Base-by-base conservation (phyloP, 1,140 invertebrate species). In the Alviniconcha marisindica region DNA sequence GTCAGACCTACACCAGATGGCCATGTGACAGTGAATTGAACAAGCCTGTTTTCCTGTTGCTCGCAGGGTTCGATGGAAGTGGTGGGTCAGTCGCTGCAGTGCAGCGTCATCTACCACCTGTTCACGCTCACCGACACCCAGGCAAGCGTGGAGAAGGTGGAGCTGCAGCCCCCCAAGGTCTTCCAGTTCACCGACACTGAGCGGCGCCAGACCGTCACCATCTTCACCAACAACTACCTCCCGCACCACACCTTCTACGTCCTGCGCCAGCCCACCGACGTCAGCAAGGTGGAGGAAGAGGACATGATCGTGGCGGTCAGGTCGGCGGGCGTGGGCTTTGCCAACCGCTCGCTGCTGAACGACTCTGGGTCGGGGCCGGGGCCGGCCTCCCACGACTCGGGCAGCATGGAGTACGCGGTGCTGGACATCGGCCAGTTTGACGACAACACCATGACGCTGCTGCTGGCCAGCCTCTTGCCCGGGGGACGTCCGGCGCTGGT, bases 351-450 rank as follows among this genome's bases (percentile, higher is more conserved):
- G 15, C 33, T 40, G 14, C 69, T 24, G 14, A 71, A 71, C 38
- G 36, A 31, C 10, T 71, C 69, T 40, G 14, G 14, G 10, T 2
- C 14, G 33, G 40, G 69, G 33, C 40, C 33, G n/a, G 38, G 3
- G 10, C 4, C 56, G 10, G 7, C 56, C 10, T 60, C 15, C 63
- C 10, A 44, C 14, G 28, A 1, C 21, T 7, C 24, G 31, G 33
- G 28, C 24, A 36, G 85, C 80, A 84, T 54, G 4, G 77, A 81
- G 28, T 86, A 90, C 74, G 63, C 83, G 74, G 87, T 93, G 38
- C 87, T 95, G 48, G 96, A 97, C 91, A 86, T 96, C 24, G 95
- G 97, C 90, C 97, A 97, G 93, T 98, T 97, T 93, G 96, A 96
- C 0, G 93, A 95, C 48, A 95, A 96, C 63, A 95, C 95, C 74